Base-by-base conservation (phyloP, 1,140 invertebrate species). In the Drosophila ananassae region DNA sequence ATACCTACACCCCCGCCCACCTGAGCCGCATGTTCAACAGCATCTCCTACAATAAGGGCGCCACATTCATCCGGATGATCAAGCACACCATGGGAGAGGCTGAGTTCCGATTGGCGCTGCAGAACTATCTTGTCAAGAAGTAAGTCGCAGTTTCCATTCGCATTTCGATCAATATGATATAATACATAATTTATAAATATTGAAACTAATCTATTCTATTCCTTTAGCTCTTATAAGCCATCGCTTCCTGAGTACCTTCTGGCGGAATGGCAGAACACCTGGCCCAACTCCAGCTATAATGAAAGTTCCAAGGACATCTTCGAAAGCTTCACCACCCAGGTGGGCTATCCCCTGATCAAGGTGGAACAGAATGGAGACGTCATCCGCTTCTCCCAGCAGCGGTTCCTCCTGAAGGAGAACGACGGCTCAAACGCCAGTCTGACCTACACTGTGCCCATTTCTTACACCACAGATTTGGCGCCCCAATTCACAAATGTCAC, bases 41-140 rank as follows among this genome's bases (percentile, higher is more conserved):
- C 10, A 93, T 95, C 55, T 93, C 93, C 1, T 95, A 95, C 68
- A 94, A 93, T 55, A 95, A 95, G 89, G 94, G 94, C 22, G 95
- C 93, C 1, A 92, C 94, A 9, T 90, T 97, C 10, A 94, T 97
- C n/a, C 93, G 96, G 62, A 97, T 97, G 96, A 95, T 96, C 78
- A 93, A 95, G 69, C 93, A 95, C 78, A 93, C 95, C 34, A 92
- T 97, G n/a, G 95, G 95, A 3, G 91, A 93, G 30, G 90, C 93
- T 0, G 93, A 93, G 1, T 96, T 97, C 83, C 91, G 92, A 74
- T 85, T 91, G 54, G 95, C 95, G 3, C 83, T 96, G 32, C 91
- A 91, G 21, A 76, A 92, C 10, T 95, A 95, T 75, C 83, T 95
- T 0, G 73, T 63, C 3, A 76, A 92, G 30, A 80, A 93, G 94